phyloP scores from a whole-genome alignment of 2,113 vertebrate genomes.

The Toxotes chatareus region DNA sequence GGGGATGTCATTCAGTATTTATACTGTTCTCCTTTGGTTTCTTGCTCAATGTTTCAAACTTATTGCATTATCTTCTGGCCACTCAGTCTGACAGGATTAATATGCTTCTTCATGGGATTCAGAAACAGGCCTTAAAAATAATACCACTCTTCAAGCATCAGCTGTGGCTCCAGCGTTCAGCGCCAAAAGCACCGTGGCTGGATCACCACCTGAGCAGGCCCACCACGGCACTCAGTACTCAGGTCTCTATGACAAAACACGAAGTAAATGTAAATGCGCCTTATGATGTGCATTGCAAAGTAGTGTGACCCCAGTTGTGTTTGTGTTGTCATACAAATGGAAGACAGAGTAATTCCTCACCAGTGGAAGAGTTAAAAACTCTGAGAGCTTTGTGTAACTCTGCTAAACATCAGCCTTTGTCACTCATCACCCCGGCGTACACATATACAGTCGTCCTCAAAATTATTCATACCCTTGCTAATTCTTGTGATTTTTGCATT shows the following conservation, averaged over 20 bases:
- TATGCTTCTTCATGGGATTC: neutral
- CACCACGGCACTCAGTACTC: no score
- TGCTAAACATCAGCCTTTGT: no score
- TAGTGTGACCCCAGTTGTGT: neutral
- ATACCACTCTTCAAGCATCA: neutral
- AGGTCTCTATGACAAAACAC: no score
- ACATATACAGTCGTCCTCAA: no score
- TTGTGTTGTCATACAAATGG: neutral
- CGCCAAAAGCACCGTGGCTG: neutral
- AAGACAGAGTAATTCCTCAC: conserved; percentile 11
- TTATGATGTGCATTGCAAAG: no score
- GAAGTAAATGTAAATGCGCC: no score
- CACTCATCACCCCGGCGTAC: no score
- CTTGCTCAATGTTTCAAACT: neutral
- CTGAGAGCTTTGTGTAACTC: no score
- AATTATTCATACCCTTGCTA: no score
- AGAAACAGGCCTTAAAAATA: neutral
- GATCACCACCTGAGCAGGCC: no score
- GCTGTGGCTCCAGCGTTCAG: neutral
- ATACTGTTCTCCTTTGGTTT: neutral
- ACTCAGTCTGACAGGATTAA: neutral
- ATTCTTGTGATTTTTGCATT: no score
- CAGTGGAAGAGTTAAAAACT: no score
- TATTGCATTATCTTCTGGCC: neutral
- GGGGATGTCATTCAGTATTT: neutral